Evolutionary conservation across 2,888 invertebrate species (phyloP).

Genomic region (Achlya flavicornis): DNA sequence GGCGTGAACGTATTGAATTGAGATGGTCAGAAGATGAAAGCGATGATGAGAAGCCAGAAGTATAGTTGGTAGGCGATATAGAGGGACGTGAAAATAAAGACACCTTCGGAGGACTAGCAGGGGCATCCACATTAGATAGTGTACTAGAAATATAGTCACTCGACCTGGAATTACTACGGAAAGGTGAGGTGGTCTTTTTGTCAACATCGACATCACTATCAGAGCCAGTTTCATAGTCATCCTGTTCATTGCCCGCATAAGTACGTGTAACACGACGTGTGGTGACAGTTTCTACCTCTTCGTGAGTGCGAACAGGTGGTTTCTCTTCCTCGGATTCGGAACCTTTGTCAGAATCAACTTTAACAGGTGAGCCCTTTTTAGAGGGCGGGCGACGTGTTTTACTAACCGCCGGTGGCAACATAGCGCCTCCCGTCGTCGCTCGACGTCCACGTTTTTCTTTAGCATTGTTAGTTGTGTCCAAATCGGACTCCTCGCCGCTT

Average conservation of each 20-base stretch:
- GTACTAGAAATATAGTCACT: constrained; percentile 77
- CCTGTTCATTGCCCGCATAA: constrained; percentile 72
- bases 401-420: constrained; percentile 75
- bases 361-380: constrained; percentile 71
- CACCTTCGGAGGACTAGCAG: constrained; percentile 66
- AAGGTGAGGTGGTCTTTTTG: constrained; percentile 66
- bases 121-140: constrained; percentile 58
- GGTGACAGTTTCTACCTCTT: constrained; percentile 79
- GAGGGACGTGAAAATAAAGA: constrained; percentile 74
- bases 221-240: constrained; percentile 88
- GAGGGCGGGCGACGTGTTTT: constrained; percentile 66
- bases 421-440: constrained; percentile 71
- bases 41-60: constrained; percentile 57
- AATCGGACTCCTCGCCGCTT: constrained; percentile 87
- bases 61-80: constrained; percentile 53
- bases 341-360: constrained; percentile 72
- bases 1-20: constrained; percentile 83
- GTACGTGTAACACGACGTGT: constrained; percentile 81
- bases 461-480: constrained; percentile 69
- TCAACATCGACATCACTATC: constrained; percentile 87
- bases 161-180: constrained; percentile 67
- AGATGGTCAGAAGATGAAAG: constrained; percentile 78
- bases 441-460: constrained; percentile 76
- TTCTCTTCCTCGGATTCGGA: constrained; percentile 76
- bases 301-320: constrained; percentile 69